Evolutionary conservation across 2,113 vertebrate species (phyloP), one percentile per base, ranked within the genome.

Genomic region (Datnioides undecimradiatus): DNA sequence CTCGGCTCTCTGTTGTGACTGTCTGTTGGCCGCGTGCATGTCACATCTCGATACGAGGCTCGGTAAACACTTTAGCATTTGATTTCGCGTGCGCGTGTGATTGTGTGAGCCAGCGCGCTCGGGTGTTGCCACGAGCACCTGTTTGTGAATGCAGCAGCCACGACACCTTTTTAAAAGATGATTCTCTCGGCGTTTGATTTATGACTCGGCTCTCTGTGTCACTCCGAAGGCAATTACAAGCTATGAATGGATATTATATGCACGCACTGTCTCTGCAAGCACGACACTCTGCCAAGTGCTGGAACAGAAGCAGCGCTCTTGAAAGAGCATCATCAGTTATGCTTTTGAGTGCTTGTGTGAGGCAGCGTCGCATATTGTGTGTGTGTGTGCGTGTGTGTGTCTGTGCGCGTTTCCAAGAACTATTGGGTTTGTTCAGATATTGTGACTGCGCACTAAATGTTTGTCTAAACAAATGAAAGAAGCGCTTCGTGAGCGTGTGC

Each of bases 191-290:
- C 60, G 83, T 90, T 82, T 93, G 90, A 94, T 93, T 93, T 92
- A 92, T 92, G 92, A 82, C 67, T 84, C 87, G 51, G 74, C 84
- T 84, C 84, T 87, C 60, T 10, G 76, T 93, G 91, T 92, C 91
- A 80, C 83, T 90, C 77, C 77, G 83, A 92, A 89, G 82, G 88
- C 89, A 91, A 93, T 93, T 93, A 92, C 89, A 91, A 91, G 90
- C 89, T 87, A 91, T 91, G 88, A 92, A 93, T 92, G 90, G 78
- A 86, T 92, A 92, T 92, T 87, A 92, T 91, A 89, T 89, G 83
- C 90, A 90, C 59, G 58, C 86, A 80, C 69, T 72, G 87, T 87
- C 85, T 87, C 80, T 77, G 73, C 74, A 64, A 88, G 83, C 82
- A 27, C 69, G 70, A 80, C 86, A 79, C 76, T 82, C 90, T 90